phyloP scores from a whole-genome alignment of 2,113 vertebrate species.

The Prietella phreatophila region DNA sequence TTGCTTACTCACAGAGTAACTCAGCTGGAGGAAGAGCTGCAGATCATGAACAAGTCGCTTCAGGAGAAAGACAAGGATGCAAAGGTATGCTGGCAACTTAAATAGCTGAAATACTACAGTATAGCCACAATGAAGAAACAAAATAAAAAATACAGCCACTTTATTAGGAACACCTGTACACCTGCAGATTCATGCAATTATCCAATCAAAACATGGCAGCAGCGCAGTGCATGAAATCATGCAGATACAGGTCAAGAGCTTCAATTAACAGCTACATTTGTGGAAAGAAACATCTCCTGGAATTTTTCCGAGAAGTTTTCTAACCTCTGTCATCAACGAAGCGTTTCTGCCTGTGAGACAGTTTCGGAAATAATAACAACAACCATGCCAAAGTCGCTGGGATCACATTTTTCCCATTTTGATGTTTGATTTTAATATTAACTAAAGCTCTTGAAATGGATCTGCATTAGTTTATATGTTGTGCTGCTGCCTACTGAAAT shows the following conservation, averaged over 20 bases:
- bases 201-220: neutral
- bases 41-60: slow-evolving; percentile 54
- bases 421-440: neutral
- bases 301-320: neutral
- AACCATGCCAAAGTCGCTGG: neutral
- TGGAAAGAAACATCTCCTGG: neutral
- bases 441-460: neutral
- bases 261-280: neutral
- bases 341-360: neutral
- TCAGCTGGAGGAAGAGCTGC: slow-evolving; percentile 68
- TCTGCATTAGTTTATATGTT: neutral
- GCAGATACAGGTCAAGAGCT: neutral
- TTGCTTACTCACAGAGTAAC: slow-evolving; percentile 59
- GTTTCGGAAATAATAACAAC: neutral
- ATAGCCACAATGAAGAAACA: neutral
- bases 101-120: neutral
- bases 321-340: neutral
- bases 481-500: neutral
- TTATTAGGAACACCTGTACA: neutral
- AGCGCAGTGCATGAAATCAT: neutral
- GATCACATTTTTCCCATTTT: neutral
- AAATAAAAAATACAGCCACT: too few species aligned
- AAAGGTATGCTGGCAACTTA: slow-evolving; percentile 62
- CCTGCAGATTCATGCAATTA: neutral
- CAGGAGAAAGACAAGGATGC: slow-evolving; percentile 42